Evolutionary conservation across 2,797 vertebrate species (phyloP), one percentile per base, ranked within the genome.

Genomic region (Microchirus variegatus): DNA sequence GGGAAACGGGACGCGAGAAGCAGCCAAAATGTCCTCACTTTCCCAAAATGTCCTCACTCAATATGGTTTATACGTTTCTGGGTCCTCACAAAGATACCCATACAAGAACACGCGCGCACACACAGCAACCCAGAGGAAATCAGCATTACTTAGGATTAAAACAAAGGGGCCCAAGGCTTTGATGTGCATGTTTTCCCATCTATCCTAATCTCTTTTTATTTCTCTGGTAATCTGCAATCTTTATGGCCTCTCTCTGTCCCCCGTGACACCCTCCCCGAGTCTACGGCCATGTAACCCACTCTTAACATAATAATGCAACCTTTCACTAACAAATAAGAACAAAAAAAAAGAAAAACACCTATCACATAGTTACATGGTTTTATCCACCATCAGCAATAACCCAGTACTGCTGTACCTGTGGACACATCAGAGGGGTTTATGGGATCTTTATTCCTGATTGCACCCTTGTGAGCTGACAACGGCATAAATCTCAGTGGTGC

Each of bases 371-470:
- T 80, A 67, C 37, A 16, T 78, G 81, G 31, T 86, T 84, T 81
- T 81, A 85, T 88, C 73, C 67, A 61, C 77, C 78, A 85, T 84
- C 81, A 87, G 86, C 86, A 88, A 83, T 89, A 89, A 89, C 73
- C 84, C 69, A 77, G 81, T 85, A 68, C 68, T 74, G 76, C 70
- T 77, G 78, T 88, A 89, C 89, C 87, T 90, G 87, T 86, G 87
- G 90, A 90, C 85, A 89, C 89, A 90, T 90, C 87, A 88, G 85
- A 87, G 76, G 87, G 87, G 82, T 87, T 91, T 91, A 91, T 89
- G 81, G 89, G 89, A 89, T 90, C 89, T 87, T 90, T 91, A 89
- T 85, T 91, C 83, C 82, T 89, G 87, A 91, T 90, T 90, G 85
- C 86, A 90, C 87, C 88, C 91, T 87, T 84, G 90, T 91, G 89